phyloP scores from a whole-genome alignment of 2,888 invertebrate species.

The Macroteleia sp. region DNA sequence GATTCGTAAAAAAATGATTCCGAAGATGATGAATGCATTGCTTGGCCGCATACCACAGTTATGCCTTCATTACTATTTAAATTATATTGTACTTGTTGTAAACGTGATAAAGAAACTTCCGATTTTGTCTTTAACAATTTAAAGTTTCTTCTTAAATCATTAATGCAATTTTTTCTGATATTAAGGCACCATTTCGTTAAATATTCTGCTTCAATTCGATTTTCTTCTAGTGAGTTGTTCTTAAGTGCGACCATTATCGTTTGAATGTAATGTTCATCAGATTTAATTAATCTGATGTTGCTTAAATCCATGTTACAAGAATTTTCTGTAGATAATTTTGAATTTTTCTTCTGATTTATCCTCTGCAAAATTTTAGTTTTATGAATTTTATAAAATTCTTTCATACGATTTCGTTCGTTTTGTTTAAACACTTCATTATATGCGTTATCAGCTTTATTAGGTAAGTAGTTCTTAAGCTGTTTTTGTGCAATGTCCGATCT shows the following conservation, averaged over 20 bases:
- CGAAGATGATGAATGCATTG: constrained; percentile 1
- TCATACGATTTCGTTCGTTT: no score
- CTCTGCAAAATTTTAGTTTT: no score
- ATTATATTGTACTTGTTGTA: not conserved
- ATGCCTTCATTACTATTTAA: not conserved
- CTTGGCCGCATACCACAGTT: not conserved
- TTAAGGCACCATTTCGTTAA: constrained; percentile 4
- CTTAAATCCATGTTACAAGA: not conserved
- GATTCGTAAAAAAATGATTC: not conserved
- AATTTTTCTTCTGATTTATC: no score
- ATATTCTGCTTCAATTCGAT: constrained; percentile 12
- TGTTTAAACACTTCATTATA: no score
- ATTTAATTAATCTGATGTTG: constrained; percentile 2
- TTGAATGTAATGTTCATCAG: constrained; percentile 6
- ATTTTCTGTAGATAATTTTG: no score
- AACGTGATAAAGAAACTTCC: constrained; percentile 9
- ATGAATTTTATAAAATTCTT: no score
- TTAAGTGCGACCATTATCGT: not conserved
- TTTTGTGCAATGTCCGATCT: no score
- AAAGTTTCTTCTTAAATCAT: not conserved
- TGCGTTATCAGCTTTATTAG: no score
- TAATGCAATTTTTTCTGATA: not conserved
- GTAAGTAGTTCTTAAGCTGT: no score
- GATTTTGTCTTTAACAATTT: constrained; percentile 22
- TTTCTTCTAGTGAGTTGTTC: constrained; percentile 3